Conservation (phyloP, 2,888 invertebrate genomes). For the Eudasyphora cyanicolor region DNA sequence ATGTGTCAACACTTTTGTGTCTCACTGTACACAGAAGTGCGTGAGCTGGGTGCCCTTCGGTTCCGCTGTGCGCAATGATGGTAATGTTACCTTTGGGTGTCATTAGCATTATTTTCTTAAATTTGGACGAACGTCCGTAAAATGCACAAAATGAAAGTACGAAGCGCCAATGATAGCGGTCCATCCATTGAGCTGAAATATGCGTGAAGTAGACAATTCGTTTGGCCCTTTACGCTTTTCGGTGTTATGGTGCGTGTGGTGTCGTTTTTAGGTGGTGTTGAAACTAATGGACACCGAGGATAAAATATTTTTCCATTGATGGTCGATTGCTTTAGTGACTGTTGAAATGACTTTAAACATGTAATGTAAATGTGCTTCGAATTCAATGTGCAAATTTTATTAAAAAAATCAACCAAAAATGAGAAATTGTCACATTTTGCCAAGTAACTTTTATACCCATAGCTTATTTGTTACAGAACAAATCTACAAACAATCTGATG, state of each 20-base stretch:
- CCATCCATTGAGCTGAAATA: slow-evolving; percentile 44
- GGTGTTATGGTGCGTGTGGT: background rate
- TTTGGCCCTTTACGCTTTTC: slow-evolving; percentile 31
- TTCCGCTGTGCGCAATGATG: background rate
- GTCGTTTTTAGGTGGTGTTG: background rate
- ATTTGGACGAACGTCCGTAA: slow-evolving; percentile 3
- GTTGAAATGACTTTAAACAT: background rate
- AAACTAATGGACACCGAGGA: background rate
- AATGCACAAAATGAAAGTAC: slow-evolving; percentile 11
- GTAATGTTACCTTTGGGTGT: slow-evolving; percentile 72
- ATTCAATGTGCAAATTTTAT: too few species aligned
- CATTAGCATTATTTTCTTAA: slow-evolving; percentile 67
- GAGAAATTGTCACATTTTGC: too few species aligned
- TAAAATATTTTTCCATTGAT: background rate
- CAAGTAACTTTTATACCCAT: too few species aligned
- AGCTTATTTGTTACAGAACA: too few species aligned
- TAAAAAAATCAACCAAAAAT: too few species aligned
- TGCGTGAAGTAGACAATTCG: slow-evolving; percentile 30
- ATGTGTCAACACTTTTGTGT: too few species aligned
- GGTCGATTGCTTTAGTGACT: background rate
- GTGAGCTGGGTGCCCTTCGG: background rate
- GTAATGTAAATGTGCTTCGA: background rate
- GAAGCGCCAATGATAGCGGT: slow-evolving; percentile 5
- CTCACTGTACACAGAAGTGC: background rate
- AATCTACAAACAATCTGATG: too few species aligned